Conservation (phyloP, 2,797 vertebrate genomes). For the Sparus aurata region DNA sequence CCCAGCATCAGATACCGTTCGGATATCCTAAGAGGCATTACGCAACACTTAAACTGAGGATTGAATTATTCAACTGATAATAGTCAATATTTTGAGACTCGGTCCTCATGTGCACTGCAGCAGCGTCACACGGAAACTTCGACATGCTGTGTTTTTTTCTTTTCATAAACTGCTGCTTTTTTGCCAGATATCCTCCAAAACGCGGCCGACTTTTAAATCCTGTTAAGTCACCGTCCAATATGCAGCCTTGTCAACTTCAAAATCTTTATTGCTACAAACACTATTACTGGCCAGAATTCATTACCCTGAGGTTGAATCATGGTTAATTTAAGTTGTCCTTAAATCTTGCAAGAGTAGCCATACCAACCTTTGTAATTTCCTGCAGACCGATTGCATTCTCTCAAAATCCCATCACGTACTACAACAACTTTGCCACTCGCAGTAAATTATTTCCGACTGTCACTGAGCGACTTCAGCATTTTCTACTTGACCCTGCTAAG, state of each 20-base stretch:
- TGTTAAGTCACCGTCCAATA: constrained; percentile 29
- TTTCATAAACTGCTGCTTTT: constrained; percentile 17
- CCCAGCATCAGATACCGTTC: constrained; percentile 61
- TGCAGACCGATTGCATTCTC: constrained; percentile 43
- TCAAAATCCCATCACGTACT: constrained; percentile 49
- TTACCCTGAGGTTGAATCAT: constrained; percentile 39
- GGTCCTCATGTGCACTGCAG: constrained; percentile 4
- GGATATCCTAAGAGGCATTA: constrained; percentile 71
- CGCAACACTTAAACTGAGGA: constrained; percentile 62
- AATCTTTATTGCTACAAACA: constrained; percentile 48
- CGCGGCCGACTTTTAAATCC: constrained; percentile 1
- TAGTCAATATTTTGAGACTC: constrained; percentile 35
- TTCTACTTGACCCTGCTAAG: constrained; percentile 61
- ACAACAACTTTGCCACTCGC: constrained; percentile 45
- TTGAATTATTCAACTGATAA: constrained; percentile 63
- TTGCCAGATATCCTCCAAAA: constrained; percentile 1
- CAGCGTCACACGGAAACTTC: constrained; percentile 12
- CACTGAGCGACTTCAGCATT: constrained; percentile 68
- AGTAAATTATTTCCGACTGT: constrained; percentile 67
- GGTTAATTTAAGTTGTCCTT: constrained; percentile 56
- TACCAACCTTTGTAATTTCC: constrained; percentile 54
- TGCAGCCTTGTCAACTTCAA: constrained; percentile 34
- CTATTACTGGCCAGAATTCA: constrained; percentile 40
- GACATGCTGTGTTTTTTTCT: background rate
- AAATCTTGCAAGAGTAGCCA: constrained; percentile 49